Percentiles rank a stretch among this genome's conserved stretches.
Evolutionary conservation across 2,113 vertebrate genomes (phyloP).

Genomic region (Panurus biarmicus): DNA sequence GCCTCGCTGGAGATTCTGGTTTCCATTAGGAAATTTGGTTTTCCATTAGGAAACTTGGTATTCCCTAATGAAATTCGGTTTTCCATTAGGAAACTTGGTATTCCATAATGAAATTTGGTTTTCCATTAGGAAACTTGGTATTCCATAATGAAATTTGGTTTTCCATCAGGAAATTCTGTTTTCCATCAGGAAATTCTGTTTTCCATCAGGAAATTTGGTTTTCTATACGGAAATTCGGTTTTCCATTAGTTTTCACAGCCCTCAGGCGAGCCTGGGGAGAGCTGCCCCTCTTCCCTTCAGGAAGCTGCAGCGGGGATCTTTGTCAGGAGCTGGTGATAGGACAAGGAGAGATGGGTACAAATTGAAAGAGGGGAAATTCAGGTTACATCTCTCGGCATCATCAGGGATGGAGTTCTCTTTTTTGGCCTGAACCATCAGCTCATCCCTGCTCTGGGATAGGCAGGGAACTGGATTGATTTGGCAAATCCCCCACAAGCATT

Average conservation of each 20-base stretch:
- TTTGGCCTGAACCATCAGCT: not conserved
- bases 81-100: accelerated
- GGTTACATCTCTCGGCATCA: not conserved
- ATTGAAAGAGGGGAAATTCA: not conserved
- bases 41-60: too few species aligned
- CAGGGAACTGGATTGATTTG: not conserved
- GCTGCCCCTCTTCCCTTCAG: not conserved
- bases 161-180: not conserved
- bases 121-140: too few species aligned
- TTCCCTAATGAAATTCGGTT: too few species aligned
- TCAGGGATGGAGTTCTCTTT: not conserved
- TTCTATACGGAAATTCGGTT: too few species aligned
- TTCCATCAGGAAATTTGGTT: not conserved
- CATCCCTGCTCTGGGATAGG: not conserved
- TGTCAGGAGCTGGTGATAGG: not conserved
- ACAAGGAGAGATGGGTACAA: not conserved
- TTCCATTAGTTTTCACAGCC: not conserved
- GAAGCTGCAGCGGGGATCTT: not conserved
- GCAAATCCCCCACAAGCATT: not conserved
- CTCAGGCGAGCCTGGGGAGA: not conserved
- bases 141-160: too few species aligned
- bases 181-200: not conserved
- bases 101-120: not conserved
- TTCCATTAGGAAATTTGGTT: accelerated
- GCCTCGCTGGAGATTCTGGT: not conserved